Evolutionary conservation across 1,140 invertebrate species (phyloP).

Genomic region (Saccostrea glomerata): DNA sequence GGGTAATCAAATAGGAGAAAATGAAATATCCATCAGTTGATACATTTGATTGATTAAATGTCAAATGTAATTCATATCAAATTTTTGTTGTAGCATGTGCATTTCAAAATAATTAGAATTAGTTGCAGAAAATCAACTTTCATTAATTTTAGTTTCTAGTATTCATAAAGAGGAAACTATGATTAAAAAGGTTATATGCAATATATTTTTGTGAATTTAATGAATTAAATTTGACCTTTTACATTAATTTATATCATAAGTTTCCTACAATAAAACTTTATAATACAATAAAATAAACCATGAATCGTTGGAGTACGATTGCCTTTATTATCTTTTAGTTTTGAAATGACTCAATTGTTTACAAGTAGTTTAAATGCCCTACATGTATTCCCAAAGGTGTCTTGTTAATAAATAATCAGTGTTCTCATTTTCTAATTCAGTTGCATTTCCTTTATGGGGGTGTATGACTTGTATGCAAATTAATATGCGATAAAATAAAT

Average conservation of each 20-base stretch:
- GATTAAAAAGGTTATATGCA: not conserved
- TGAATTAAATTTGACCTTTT: too few species aligned
- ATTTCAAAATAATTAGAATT: too few species aligned
- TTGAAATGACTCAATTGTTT: not conserved
- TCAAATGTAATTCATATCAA: too few species aligned
- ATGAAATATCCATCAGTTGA: too few species aligned
- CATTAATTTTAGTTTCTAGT: too few species aligned
- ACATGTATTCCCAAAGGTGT: not conserved
- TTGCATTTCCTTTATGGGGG: conserved; percentile 8
- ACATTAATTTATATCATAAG: too few species aligned
- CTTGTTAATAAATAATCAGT: not conserved
- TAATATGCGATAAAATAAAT: not conserved
- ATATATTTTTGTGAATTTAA: too few species aligned
- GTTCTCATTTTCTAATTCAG: conserved; percentile 18
- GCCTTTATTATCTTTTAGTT: not conserved
- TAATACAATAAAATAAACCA: not conserved
- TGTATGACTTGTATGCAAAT: not conserved
- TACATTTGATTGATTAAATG: too few species aligned
- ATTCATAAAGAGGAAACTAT: too few species aligned
- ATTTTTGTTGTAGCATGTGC: too few species aligned
- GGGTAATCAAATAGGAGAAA: too few species aligned
- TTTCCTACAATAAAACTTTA: not conserved
- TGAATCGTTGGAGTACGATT: not conserved
- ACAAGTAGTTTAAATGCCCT: not conserved
- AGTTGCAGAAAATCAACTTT: too few species aligned